Base-by-base conservation (phyloP, 2,113 vertebrate species). In the Rhinogobius similis region DNA sequence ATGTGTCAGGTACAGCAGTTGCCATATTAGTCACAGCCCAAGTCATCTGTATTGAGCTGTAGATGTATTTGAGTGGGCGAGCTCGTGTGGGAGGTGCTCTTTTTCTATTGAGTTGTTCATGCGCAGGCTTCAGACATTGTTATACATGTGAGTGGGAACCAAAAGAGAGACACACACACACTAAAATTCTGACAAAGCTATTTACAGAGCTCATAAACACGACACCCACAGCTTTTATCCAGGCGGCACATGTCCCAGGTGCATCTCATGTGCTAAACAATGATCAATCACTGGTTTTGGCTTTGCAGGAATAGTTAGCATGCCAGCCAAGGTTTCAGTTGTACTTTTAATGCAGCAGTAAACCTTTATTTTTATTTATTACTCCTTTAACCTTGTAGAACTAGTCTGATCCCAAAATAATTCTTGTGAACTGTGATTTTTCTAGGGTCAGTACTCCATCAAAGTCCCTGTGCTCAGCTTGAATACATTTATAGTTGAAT, bases 51-150 rank as follows among this genome's bases (percentile, higher is more conserved):
- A 26, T 38, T 84, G 41, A 73, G 50, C 64, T 78, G 72, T 68
- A n/a, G 48, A 58, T 70, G 70, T 66, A 29, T 77, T 48, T 58
- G 80, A 82, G 82, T 82, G 82, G 82, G 85, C 76, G 77, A 61
- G 82, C 67, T 82, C 76, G 74, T 79, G 66, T 55, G 52, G 62
- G 58, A 70, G 20, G 62, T 70, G 65, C 67, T 66, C 43, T 65
- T 21, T 2, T 70, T 36, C 59, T 53, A 53, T 62, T 73, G 36
- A 12, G n/a, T 21, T 67, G 69, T 13, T 55, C 59, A 46, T n/a
- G 29, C 66, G 41, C 16, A 20, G 4, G 23, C 26, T 27, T 46
- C 46, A 73, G 29, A 55, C 61, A 65, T 78, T 63, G 26, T 41
- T 67, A 13, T 36, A 70, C 39, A 52, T 71, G 68, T 76, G 73